phyloP scores from a whole-genome alignment of 2,113 vertebrate genomes.

The Phyllostomus discolor region DNA sequence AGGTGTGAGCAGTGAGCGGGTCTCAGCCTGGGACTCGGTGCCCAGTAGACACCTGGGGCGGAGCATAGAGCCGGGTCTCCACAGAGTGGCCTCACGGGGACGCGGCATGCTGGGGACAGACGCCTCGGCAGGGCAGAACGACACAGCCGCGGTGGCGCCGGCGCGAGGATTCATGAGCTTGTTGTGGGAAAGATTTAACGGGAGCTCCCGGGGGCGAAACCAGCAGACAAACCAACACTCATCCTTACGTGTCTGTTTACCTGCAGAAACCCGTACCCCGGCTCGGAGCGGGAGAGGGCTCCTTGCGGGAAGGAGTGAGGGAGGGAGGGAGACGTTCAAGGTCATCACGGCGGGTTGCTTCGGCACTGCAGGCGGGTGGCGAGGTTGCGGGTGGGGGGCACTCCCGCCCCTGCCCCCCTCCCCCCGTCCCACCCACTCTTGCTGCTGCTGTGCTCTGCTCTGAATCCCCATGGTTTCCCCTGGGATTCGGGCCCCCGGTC shows the following conservation, averaged over 20 bases:
- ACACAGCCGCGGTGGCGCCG: not conserved
- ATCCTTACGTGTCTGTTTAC: not conserved
- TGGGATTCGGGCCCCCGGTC: not conserved
- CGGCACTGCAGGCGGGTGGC: accelerated
- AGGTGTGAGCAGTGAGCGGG: not conserved
- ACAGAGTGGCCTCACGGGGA: not conserved
- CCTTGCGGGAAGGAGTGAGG: not conserved
- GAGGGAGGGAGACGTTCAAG: not conserved
- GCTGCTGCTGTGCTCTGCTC: not conserved
- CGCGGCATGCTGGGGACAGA: too few relatives aligned
- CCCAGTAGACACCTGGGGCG: not conserved
- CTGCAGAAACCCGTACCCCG: not conserved
- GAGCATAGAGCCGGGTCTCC: not conserved
- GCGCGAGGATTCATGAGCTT: not conserved
- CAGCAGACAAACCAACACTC: not conserved
- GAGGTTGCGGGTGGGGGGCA: not conserved
- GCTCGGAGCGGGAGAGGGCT: not conserved
- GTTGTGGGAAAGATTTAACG: not conserved
- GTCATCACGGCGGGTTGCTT: not conserved
- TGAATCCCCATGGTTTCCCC: not conserved
- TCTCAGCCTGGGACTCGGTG: not conserved
- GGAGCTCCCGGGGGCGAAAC: not conserved
- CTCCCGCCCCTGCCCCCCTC: accelerated
- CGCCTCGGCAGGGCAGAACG: not conserved
- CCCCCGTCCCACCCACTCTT: accelerated